Evolutionary conservation across 2,113 vertebrate genomes (phyloP).

Genomic region (Campylomormyrus tamandua): DNA sequence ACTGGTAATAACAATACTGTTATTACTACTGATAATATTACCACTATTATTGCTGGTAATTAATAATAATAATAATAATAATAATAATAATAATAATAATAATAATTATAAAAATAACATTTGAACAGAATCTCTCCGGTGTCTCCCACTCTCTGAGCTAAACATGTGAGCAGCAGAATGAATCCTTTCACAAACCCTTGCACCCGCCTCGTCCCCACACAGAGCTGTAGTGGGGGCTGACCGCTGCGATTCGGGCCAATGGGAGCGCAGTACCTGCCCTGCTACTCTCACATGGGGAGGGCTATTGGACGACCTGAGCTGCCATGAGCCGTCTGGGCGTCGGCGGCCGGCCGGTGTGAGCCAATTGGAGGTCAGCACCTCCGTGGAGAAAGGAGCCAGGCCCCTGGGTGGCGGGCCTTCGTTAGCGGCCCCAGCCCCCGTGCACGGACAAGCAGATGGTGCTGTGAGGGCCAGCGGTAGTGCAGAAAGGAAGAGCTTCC

Average conservation of each 20-base stretch:
- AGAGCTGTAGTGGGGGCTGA: background rate
- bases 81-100: background rate
- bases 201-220: background rate
- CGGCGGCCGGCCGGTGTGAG: background rate
- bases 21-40: background rate
- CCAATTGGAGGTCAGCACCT: background rate
- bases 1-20: background rate
- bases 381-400: background rate
- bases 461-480: background rate
- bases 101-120: background rate
- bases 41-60: no score
- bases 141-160: background rate
- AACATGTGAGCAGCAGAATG: background rate
- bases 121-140: slow-evolving; percentile 27
- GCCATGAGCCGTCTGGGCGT: background rate
- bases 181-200: background rate
- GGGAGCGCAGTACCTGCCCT: background rate
- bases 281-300: background rate
- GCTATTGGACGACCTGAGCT: background rate
- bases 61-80: background rate
- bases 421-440: background rate
- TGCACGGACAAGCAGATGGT: background rate
- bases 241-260: background rate
- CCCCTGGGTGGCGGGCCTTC: background rate
- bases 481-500: background rate